Evolutionary conservation across 1,140 invertebrate species (phyloP).

Genomic region (Hermetia illucens): DNA sequence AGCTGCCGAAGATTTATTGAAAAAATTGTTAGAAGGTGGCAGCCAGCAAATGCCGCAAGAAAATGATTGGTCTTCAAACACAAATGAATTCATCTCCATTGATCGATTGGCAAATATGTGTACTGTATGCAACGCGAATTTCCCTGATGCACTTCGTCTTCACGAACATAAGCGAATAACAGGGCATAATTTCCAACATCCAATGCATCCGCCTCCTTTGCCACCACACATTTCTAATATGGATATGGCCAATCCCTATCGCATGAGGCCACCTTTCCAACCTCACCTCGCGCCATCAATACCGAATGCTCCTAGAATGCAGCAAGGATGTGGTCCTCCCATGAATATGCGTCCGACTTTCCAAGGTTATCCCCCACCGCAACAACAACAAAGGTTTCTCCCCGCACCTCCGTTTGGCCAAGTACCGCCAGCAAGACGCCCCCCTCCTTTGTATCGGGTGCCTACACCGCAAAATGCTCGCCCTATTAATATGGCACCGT

Average conservation of each 20-base stretch:
- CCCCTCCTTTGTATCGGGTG: background rate
- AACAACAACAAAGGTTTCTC: background rate
- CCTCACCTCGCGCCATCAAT: too few relatives aligned
- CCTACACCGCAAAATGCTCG: background rate
- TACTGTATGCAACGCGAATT: slow-evolving; percentile 2
- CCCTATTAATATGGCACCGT: slow-evolving; percentile 3
- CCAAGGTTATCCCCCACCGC: too few relatives aligned
- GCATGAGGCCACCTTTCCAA: background rate
- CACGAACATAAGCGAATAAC: slow-evolving; percentile 4
- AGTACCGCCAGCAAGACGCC: background rate
- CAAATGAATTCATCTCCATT: slow-evolving; percentile 7
- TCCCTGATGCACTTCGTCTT: background rate
- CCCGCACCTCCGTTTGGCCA: too few relatives aligned
- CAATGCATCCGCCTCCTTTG: background rate
- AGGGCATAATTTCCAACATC: slow-evolving; percentile 2
- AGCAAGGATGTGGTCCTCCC: too few relatives aligned
- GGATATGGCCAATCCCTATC: background rate
- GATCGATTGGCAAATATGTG: slow-evolving; percentile 4
- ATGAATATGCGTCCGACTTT: too few relatives aligned
- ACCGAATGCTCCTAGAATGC: too few relatives aligned
- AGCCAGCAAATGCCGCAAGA: background rate
- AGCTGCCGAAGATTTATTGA: slow-evolving; percentile 3
- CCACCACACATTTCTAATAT: background rate
- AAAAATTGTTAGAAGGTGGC: slow-evolving; percentile 2
- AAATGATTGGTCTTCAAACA: background rate